Percentiles rank a stretch among this genome's conserved stretches.
phyloP scores from a whole-genome alignment of 2,797 vertebrate species.

The Passerculus sandwichensis region DNA sequence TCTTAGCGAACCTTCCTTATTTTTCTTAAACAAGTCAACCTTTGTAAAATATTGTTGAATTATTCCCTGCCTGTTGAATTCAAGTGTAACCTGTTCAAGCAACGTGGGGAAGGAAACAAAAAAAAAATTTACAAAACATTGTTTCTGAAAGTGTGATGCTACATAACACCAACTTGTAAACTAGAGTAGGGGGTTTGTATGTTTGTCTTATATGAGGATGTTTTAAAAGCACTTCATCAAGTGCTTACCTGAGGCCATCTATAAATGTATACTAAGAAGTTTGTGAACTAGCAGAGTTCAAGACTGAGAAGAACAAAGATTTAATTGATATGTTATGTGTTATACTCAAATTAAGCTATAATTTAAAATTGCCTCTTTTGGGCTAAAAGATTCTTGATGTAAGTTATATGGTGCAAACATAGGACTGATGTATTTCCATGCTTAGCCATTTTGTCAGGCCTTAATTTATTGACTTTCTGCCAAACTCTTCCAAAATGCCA shows the following conservation, averaged over 20 bases:
- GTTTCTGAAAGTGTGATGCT: not conserved
- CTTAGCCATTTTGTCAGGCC: not conserved
- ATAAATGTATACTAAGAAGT: not conserved
- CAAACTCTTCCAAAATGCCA: slow-evolving; percentile 41
- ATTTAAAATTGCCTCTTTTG: not conserved
- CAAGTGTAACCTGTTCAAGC: not conserved
- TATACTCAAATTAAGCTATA: not conserved
- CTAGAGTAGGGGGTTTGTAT: not conserved
- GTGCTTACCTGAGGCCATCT: not conserved
- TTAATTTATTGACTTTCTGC: slow-evolving; percentile 36
- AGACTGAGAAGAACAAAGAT: not conserved
- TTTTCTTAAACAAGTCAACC: not conserved
- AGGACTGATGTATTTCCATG: slow-evolving; percentile 33
- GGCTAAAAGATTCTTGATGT: not conserved
- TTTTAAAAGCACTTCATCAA: not conserved
- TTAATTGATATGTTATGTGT: not conserved
- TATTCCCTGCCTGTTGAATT: not conserved
- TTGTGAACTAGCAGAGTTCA: not conserved
- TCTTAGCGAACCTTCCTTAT: not conserved
- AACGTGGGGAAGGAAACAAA: not conserved
- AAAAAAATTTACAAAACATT: not conserved
- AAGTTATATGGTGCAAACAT: not conserved
- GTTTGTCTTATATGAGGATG: not conserved
- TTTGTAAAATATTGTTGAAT: not conserved
- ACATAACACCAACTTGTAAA: not conserved